Evolutionary conservation across 2,888 invertebrate genomes (phyloP).

Genomic region (Amiota mariae): DNA sequence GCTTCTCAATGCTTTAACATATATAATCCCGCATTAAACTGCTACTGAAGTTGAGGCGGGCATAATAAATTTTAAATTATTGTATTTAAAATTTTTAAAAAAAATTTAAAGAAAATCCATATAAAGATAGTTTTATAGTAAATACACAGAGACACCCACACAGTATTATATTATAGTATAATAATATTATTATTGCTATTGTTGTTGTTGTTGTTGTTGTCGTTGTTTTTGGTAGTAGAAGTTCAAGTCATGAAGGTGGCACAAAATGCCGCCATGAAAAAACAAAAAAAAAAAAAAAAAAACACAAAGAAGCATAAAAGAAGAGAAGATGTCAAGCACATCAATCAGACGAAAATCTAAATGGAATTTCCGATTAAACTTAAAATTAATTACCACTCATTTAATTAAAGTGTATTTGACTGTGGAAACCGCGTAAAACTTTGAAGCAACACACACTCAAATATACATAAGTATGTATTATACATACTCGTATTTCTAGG

Average conservation of each 20-base stretch:
- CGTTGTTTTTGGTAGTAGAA: too few species aligned
- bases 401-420: constrained; percentile 72
- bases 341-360: constrained; percentile 70
- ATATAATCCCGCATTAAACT: too few species aligned
- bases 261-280: not conserved
- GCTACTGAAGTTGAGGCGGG: too few species aligned
- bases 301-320: not conserved
- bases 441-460: constrained; percentile 34
- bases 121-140: too few species aligned
- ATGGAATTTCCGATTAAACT: constrained; percentile 73
- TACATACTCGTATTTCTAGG: constrained; percentile 5
- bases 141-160: not conserved
- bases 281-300: too few species aligned
- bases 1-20: too few species aligned
- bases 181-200: not conserved
- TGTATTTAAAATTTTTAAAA: too few species aligned
- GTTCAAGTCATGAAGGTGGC: not conserved
- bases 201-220: not conserved
- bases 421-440: constrained; percentile 53
- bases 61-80: too few species aligned
- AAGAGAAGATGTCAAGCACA: constrained; percentile 62
- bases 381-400: constrained; percentile 73
- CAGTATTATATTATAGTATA: not conserved
- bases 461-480: constrained; percentile 14
- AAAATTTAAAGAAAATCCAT: too few species aligned